Conservation (phyloP, 2,113 vertebrate species). For the Quiscalus mexicanus region DNA sequence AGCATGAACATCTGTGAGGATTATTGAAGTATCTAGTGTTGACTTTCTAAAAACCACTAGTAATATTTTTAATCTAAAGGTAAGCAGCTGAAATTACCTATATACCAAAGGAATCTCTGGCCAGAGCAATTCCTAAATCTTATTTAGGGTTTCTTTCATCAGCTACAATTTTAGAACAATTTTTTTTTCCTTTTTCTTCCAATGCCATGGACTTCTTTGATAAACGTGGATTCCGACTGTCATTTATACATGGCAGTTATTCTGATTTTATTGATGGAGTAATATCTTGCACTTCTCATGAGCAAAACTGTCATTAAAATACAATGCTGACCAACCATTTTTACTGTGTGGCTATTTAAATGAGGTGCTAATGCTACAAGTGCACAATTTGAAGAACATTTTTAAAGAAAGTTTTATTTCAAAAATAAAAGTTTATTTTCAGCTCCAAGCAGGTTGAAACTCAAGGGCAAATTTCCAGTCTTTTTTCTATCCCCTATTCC, state of each 20-base stretch:
- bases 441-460: not conserved
- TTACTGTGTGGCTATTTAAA: not conserved
- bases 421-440: not conserved
- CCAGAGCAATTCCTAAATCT: not conserved
- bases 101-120: not conserved
- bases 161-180: not conserved
- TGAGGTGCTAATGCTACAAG: not conserved
- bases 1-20: slow-evolving; percentile 8
- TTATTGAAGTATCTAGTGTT: not conserved
- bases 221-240: not conserved
- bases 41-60: not conserved
- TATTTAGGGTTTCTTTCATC: not conserved
- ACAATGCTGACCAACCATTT: not conserved
- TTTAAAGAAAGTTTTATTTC: not conserved
- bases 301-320: not conserved
- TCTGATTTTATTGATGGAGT: not conserved
- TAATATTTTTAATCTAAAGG: not conserved
- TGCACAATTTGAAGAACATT: not conserved
- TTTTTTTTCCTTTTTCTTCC: not conserved
- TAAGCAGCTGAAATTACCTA: not conserved
- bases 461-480: not conserved
- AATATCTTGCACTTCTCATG: not conserved
- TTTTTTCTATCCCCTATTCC: not conserved
- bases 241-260: not conserved
- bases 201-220: not conserved